Evolutionary conservation across 1,140 invertebrate species (phyloP).

Genomic region (Lasioglossum albipes): DNA sequence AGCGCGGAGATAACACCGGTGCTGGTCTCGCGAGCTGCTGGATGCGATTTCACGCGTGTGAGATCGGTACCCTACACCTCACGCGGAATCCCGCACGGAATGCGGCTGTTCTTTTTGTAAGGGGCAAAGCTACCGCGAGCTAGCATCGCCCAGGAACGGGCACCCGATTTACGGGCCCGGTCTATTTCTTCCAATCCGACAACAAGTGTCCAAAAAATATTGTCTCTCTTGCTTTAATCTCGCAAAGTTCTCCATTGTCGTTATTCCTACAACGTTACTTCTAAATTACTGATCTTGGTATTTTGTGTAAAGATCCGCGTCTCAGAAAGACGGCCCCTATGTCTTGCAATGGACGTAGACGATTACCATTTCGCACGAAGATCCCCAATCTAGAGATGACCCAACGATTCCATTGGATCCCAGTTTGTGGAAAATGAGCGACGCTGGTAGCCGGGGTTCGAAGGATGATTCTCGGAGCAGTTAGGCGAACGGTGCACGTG

Average conservation of each 20-base stretch:
- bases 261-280: too few species aligned
- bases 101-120: constrained; percentile 56
- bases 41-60: constrained; percentile 64
- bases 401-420: too few species aligned
- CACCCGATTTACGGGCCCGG: constrained; percentile 3
- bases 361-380: too few species aligned
- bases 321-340: too few species aligned
- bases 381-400: too few species aligned
- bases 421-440: too few species aligned
- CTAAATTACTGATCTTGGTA: too few species aligned
- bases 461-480: neutral
- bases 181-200: neutral
- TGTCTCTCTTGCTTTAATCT: neutral
- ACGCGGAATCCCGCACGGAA: constrained; percentile 56
- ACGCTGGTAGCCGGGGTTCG: neutral
- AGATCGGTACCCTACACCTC: constrained; percentile 56
- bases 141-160: constrained; percentile 54
- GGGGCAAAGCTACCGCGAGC: neutral
- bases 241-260: neutral
- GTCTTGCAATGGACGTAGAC: too few species aligned
- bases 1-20: constrained; percentile 43
- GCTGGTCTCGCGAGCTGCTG: neutral
- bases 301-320: too few species aligned
- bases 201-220: too few species aligned
- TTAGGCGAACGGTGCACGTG: constrained; percentile 23